These are phyloP conservation scores for Cryptotis parvus DNA, from an alignment of 2,113 vertebrate genomes.

Conservation along the genomic window DNA sequence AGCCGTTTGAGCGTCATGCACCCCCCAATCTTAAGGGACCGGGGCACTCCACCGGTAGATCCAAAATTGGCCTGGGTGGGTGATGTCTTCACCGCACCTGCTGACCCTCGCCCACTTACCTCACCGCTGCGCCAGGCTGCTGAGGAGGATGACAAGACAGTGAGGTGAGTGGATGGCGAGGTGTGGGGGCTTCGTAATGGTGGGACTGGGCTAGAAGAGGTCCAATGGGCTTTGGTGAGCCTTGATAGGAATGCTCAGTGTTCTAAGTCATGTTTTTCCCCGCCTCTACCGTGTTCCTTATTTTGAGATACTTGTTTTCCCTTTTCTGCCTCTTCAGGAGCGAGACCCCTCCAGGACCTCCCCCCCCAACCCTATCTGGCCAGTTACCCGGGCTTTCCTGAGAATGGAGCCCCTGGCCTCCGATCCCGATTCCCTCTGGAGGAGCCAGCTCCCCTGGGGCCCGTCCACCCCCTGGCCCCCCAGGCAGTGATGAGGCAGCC, in stretches of 20 bases:
- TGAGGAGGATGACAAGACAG: slow-evolving; percentile 90
- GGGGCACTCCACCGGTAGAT: slow-evolving; percentile 95
- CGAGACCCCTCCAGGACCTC: slow-evolving; percentile 92
- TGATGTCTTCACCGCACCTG: slow-evolving; percentile 90
- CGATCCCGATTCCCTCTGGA: slow-evolving; percentile 85
- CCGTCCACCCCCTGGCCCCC: slow-evolving; percentile 70
- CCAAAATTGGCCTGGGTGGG: slow-evolving; percentile 93
- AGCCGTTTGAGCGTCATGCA: slow-evolving; percentile 92
- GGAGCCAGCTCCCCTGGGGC: slow-evolving; percentile 74
- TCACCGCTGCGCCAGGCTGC: slow-evolving; percentile 91
- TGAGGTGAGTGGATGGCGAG: slow-evolving; percentile 91
- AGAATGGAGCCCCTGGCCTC: slow-evolving; percentile 87
- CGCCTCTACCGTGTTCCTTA: fast-evolving
- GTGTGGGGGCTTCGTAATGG: too few species aligned
- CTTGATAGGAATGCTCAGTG: background rate
- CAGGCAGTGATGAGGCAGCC: slow-evolving; percentile 75
- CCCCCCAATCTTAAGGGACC: slow-evolving; percentile 86
- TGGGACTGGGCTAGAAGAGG: background rate
- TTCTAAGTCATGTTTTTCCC: background rate
- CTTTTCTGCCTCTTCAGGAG: slow-evolving; percentile 86
- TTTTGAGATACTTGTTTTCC: background rate
- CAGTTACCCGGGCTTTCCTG: slow-evolving; percentile 90
- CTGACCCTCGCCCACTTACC: slow-evolving; percentile 85
- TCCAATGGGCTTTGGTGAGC: background rate
- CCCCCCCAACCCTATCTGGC: slow-evolving; percentile 89